Conservation (phyloP, 2,888 invertebrate species). For the Apocheima hispidaria region DNA sequence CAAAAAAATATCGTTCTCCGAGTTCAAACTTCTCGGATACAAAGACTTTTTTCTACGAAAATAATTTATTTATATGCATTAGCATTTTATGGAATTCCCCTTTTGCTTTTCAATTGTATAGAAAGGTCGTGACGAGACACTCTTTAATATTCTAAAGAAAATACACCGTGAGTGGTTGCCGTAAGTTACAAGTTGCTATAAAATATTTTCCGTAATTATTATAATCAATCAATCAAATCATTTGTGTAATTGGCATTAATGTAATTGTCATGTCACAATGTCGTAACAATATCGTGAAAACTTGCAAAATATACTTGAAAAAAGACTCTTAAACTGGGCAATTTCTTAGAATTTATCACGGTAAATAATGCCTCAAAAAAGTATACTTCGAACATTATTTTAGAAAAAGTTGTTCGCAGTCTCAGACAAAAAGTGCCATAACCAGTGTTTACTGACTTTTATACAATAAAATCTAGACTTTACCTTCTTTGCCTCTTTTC, state of each 20-base stretch:
- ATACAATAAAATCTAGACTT: conserved; percentile 44
- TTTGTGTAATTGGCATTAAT: no score
- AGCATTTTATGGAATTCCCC: conserved; percentile 31
- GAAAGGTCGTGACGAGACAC: conserved; percentile 22
- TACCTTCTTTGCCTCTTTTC: conserved; percentile 20
- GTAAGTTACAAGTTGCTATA: no score
- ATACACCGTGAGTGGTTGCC: conserved; percentile 14
- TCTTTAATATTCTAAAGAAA: conserved; percentile 33
- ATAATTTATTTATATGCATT: conserved; percentile 39
- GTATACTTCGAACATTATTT: neutral
- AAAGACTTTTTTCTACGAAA: conserved; percentile 33
- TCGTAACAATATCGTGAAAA: no score
- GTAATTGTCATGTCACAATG: no score
- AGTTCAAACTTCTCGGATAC: conserved; percentile 20
- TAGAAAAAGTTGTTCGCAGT: conserved; percentile 2
- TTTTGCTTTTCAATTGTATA: conserved; percentile 29
- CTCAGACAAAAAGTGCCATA: conserved; percentile 15
- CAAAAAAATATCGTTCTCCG: conserved; percentile 17
- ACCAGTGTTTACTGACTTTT: conserved; percentile 15
- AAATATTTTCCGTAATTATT: no score
- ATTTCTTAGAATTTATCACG: no score
- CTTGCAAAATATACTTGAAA: no score
- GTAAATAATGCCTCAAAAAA: no score
- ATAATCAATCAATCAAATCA: no score
- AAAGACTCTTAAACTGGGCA: no score